A percentile compares a stretch with the other conserved stretches of the same genome.
phyloP scores from a whole-genome alignment of 2,888 invertebrate genomes.

The Catonia carolina region DNA sequence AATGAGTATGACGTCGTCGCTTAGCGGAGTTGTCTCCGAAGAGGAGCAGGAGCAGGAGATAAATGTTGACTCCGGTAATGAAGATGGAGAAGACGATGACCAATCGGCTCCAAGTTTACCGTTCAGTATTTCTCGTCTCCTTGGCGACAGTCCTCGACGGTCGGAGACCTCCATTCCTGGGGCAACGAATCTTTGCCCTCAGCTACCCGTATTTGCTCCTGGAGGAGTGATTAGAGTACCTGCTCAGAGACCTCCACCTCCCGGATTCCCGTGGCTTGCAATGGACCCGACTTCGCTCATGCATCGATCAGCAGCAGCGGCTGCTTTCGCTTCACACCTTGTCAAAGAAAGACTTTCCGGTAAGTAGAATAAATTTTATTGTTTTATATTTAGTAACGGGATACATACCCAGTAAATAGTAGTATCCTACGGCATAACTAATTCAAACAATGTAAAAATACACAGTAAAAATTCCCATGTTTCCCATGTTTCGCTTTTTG shows the following conservation, averaged over 20 bases:
- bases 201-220: conserved; percentile 34
- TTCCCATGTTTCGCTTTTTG: too few relatives aligned
- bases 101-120: conserved; percentile 53
- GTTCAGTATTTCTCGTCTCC: conserved; percentile 73
- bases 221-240: conserved; percentile 73
- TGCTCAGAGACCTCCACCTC: conserved; percentile 61
- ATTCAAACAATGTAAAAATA: too few relatives aligned
- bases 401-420: too few relatives aligned
- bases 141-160: conserved; percentile 45
- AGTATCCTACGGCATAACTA: too few relatives aligned
- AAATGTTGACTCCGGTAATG: conserved; percentile 58
- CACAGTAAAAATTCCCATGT: too few relatives aligned
- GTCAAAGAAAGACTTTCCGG: conserved; percentile 78
- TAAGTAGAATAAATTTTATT: conserved; percentile 41
- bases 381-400: too few relatives aligned
- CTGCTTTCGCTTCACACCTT: conserved; percentile 72
- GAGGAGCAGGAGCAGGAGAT: conserved; percentile 62
- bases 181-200: conserved; percentile 10
- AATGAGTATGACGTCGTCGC: conserved; percentile 22
- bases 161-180: conserved; percentile 17
- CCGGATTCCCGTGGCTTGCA: conserved; percentile 47
- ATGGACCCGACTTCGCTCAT: conserved; percentile 48
- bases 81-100: conserved; percentile 54
- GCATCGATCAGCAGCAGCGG: conserved; percentile 40
- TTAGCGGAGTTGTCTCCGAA: conserved; percentile 34